Evolutionary conservation across 1,140 invertebrate species (phyloP).

Genomic region (Hycleus cichorii): DNA sequence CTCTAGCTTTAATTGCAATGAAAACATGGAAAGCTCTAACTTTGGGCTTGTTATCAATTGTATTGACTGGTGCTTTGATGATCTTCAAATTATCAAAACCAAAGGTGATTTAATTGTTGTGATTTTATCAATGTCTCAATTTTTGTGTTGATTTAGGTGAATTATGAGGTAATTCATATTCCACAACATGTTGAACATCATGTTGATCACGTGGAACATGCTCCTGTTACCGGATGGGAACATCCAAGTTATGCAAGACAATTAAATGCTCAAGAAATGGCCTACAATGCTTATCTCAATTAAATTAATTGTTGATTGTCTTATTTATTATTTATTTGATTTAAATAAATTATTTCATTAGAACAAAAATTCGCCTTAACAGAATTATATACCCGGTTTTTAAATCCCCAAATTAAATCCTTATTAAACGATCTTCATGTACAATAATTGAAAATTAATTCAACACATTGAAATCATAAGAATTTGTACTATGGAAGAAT

Average conservation of each 20-base stretch:
- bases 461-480: no score
- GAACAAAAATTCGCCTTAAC: neutral
- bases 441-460: no score
- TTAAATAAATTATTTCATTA: constrained; percentile 19
- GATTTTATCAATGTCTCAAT: neutral
- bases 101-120: constrained; percentile 47
- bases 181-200: constrained; percentile 61
- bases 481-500: no score
- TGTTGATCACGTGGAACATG: constrained; percentile 53
- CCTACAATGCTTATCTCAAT: constrained; percentile 53
- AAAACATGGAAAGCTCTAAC: constrained; percentile 84
- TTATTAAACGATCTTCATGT: no score
- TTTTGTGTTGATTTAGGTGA: constrained; percentile 40
- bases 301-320: neutral
- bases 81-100: constrained; percentile 80
- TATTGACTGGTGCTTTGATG: constrained; percentile 69
- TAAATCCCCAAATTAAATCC: no score
- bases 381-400: neutral
- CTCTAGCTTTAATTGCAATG: constrained; percentile 70
- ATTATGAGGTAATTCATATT: constrained; percentile 77
- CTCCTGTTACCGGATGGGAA: constrained; percentile 51
- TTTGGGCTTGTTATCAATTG: constrained; percentile 72
- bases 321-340: constrained; percentile 32
- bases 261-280: constrained; percentile 55
- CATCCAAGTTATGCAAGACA: constrained; percentile 54